A percentile compares a stretch with the other conserved stretches of the same genome.
These are phyloP conservation scores for Corapipo altera DNA, from an alignment of 2,113 vertebrate genomes.

Conservation along the genomic window DNA sequence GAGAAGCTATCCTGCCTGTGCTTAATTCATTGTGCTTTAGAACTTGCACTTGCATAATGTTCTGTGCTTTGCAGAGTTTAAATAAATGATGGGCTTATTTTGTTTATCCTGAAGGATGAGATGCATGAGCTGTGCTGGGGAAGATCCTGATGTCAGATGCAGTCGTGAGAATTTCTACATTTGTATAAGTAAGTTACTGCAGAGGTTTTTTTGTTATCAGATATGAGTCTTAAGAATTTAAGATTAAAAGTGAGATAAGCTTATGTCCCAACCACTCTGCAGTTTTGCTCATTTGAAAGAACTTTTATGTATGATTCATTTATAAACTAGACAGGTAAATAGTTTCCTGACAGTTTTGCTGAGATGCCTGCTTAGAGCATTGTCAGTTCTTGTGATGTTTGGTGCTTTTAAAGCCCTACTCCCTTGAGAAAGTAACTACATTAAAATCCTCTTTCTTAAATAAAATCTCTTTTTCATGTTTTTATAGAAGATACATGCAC, in stretches of 20 bases:
- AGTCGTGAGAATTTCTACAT: not conserved
- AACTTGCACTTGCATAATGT: not conserved
- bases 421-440: not conserved
- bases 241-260: not conserved
- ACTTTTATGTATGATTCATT: not conserved
- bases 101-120: not conserved
- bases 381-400: not conserved
- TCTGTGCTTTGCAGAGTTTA: not conserved
- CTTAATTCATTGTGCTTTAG: not conserved
- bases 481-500: not conserved
- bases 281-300: not conserved
- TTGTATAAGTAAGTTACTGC: not conserved
- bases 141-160: not conserved
- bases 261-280: not conserved
- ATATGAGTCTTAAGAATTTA: not conserved
- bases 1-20: not conserved
- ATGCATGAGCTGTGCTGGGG: not conserved
- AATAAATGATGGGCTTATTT: not conserved
- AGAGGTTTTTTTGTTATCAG: constrained; percentile 20
- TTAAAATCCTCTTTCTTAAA: not conserved
- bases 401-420: not conserved
- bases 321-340: not conserved
- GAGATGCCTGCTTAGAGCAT: not conserved
- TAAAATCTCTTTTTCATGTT: not conserved
- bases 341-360: not conserved